Evolutionary conservation across 2,113 vertebrate species (phyloP), one percentile per base, ranked within the genome.

Genomic region (Dipodomys stephensi): DNA sequence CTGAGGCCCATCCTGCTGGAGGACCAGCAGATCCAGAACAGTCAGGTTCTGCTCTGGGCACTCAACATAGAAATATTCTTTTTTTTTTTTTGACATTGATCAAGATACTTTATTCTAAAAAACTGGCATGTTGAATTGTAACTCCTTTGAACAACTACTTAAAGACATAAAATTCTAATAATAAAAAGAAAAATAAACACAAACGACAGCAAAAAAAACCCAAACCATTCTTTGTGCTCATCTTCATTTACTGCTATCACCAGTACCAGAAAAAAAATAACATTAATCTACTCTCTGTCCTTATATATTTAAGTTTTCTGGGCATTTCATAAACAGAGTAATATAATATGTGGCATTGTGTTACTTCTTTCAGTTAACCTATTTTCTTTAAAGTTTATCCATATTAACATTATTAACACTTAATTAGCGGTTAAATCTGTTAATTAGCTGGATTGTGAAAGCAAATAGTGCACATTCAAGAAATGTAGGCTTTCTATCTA

Each of bases 331-430:
- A 49, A 65, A 67, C 77, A 6, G 72, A 79, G 82, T 81, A 22
- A 30, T 39, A 64, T 13, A 82, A 39, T 19, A 73, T 23, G 18
- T 78, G 83, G 18, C 46, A 64, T 83, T 92, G 76, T 80, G 49
- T 81, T 57, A 89, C 67, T 89, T 90, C 68, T 89, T 91, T 94
- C 44, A 78, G 9, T 65, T 92, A 79, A 62, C 4, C 15, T 81
- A 57, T 7, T 83, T 65, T 72, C 92, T 82, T 67, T 57, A 81
- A 84, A 27, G 18, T 80, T 94, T 11, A 86, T 65, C 19, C 46
- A 39, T 72, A 71, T 85, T 78, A 79, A 69, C 20, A 60, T 15
- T 86, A 64, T 77, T 72, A 65, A 32, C 7, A 62, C 32, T 94
- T 73, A 39, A 39, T 39, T 39, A 39, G 39, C 39, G 5, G 39